Conservation (phyloP, 92 coral and sea anemone genomes). For the Palythoa heliodiscus region DNA sequence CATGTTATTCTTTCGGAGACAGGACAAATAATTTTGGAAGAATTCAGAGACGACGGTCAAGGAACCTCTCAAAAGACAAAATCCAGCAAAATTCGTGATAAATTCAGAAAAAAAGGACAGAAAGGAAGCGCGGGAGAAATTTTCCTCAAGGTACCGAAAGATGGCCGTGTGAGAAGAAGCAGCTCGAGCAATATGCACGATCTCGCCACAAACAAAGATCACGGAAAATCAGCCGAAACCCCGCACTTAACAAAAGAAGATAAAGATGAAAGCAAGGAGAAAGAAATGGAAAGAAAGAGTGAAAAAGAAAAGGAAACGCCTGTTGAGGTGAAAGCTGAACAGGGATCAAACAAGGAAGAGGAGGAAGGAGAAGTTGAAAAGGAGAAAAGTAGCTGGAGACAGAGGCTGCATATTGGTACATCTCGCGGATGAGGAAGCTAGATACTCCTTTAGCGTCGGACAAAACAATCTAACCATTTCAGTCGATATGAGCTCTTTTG, state of each 20-base stretch:
- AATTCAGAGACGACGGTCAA: not conserved
- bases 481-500: not conserved
- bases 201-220: not conserved
- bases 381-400: slow-evolving; percentile 33
- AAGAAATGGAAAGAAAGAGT: not conserved
- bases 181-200: slow-evolving; percentile 1
- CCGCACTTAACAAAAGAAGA: slow-evolving; percentile 7
- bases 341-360: not conserved
- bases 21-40: slow-evolving; percentile 32
- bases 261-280: slow-evolving; percentile 10
- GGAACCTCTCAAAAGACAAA: slow-evolving; percentile 11
- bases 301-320: slow-evolving; percentile 14
- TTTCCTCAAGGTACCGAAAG: slow-evolving; percentile 41
- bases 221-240: not conserved
- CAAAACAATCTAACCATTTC: not conserved
- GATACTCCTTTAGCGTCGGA: slow-evolving; percentile 20
- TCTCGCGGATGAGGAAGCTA: slow-evolving; percentile 15
- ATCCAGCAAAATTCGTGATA: slow-evolving; percentile 30
- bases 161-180: slow-evolving; percentile 22
- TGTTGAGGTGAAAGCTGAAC: not conserved
- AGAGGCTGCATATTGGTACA: slow-evolving; percentile 30
- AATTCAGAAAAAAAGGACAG: slow-evolving; percentile 29
- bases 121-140: slow-evolving; percentile 22
- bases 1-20: slow-evolving; percentile 25
- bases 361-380: slow-evolving; percentile 8